Conservation (phyloP, 2,888 invertebrate genomes). For the Apomyelois bistriatella region DNA sequence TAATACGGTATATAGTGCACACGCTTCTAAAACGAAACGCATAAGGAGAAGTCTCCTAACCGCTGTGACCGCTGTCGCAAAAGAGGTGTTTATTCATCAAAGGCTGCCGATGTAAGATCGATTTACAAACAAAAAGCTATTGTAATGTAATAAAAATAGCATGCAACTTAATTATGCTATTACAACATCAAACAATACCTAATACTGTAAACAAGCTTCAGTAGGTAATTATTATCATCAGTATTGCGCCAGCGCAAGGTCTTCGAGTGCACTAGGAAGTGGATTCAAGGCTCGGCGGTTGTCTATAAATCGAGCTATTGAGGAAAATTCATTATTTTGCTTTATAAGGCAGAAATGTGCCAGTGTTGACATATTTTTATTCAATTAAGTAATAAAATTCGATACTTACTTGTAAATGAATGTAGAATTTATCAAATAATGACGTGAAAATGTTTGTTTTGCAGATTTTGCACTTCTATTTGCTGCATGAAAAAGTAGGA, state of each 20-base stretch:
- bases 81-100: neutral
- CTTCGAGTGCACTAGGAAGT: conserved; percentile 65
- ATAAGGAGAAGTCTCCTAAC: too few species aligned
- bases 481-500: too few species aligned
- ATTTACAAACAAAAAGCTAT: neutral
- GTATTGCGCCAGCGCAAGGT: conserved; percentile 52
- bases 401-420: neutral
- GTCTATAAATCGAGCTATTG: conserved; percentile 48
- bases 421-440: neutral
- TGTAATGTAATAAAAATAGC: conserved; percentile 9
- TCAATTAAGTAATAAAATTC: neutral
- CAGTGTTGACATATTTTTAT: conserved; percentile 9
- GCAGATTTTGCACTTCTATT: too few species aligned
- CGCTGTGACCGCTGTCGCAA: neutral
- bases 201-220: conserved; percentile 35
- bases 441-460: too few species aligned
- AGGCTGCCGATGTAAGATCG: neutral
- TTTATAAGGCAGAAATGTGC: conserved; percentile 15
- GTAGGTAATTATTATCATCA: conserved; percentile 21
- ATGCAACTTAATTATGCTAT: conserved; percentile 3
- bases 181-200: conserved; percentile 26
- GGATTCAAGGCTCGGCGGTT: conserved; percentile 52
- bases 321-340: conserved; percentile 33
- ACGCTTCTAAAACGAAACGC: too few species aligned
- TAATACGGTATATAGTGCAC: too few species aligned